Evolutionary conservation across 2,888 invertebrate species (phyloP), one percentile per base, ranked within the genome.

Genomic region (Idaea aversata): DNA sequence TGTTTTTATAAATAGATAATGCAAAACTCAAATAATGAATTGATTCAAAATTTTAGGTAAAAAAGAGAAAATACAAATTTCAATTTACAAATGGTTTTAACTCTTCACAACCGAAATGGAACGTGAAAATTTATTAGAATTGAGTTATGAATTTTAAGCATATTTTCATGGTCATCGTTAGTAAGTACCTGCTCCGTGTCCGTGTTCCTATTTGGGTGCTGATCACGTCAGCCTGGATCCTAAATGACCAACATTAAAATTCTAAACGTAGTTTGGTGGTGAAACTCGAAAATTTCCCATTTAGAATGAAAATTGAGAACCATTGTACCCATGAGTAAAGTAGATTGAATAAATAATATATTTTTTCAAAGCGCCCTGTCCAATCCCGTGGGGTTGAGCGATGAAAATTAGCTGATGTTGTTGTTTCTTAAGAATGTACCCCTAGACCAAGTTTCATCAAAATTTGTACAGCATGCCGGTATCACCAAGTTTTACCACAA

Each of bases 81-180:
- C 47, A 47, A 47, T 47, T 47, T 13, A 10, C 10, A 10, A 47
- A 13, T 10, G 10, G 47, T 47, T 47, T 47, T 47, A 47, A 47
- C 47, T 47, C 47, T 47, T 36, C 6, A 47, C 10, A 47, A 13
- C 10, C 47, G 47, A 47, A 47, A 47, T 47, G 47, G 13, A 47
- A 13, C 13, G 47, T 13, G 47, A 47, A 47, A 47, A 47, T 15
- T 60, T 60, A 60, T 60, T 15, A 6, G 13, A 34, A 60, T 60
- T 15, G 64, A 34, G 58, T 61, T 64, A 64, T 67, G 66, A 70
- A 70, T 67, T 67, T 65, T 66, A 71, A 71, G 63, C 36, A 16
- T n/a, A 63, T 69, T 62, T 61, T 69, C 72, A 70, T 61, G 67
- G 63, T 57, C 66, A 64, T 67, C 57, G 62, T 57, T 63, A 59